Evolutionary conservation across 1,140 invertebrate genomes (phyloP), one percentile per base, ranked within the genome.

Genomic region (Heliconius melpomene): DNA sequence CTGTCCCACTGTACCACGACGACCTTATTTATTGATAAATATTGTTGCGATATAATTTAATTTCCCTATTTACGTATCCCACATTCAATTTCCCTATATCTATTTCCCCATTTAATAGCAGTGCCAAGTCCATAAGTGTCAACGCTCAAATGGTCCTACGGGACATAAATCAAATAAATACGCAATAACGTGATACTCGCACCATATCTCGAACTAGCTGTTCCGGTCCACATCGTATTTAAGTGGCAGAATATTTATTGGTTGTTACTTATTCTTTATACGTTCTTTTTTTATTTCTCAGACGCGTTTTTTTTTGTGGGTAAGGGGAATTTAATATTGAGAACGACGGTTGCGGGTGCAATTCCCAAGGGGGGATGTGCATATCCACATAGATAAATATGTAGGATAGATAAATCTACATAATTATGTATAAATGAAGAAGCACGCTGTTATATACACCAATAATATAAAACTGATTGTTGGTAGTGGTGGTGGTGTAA

Each of bases 81-180:
- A 16, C 11, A 26, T 66, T 66, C 60, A 66, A 66, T 29, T 66
- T 66, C 60, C 60, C 60, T 11, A 66, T 29, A 23, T 16, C 60
- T 66, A 66, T 66, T 66, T 66, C 60, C 26, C 26, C 26, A 29
- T 29, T 29, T 29, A 66, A 66, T 66, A 66, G 23, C 60, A 13
- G 5, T 66, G 60, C 60, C 60, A 66, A 66, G 60, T 66, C 23
- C 29, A 66, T 66, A 66, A 66, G 60, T 29, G 60, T 66, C 60
- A 66, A 66, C 60, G 26, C 26, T 66, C 26, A 66, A 66, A 66
- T 66, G 26, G 29, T 66, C 26, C 11, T 29, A 26, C n/a, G 60
- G 60, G 11, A 66, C 26, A 66, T 66, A 66, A 66, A 66, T 66
- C 60, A 66, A 66, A 66, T 66, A 66, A 66, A 66, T 66, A 66